phyloP scores from a whole-genome alignment of 2,888 invertebrate genomes.

The Keiferia lycopersicella region DNA sequence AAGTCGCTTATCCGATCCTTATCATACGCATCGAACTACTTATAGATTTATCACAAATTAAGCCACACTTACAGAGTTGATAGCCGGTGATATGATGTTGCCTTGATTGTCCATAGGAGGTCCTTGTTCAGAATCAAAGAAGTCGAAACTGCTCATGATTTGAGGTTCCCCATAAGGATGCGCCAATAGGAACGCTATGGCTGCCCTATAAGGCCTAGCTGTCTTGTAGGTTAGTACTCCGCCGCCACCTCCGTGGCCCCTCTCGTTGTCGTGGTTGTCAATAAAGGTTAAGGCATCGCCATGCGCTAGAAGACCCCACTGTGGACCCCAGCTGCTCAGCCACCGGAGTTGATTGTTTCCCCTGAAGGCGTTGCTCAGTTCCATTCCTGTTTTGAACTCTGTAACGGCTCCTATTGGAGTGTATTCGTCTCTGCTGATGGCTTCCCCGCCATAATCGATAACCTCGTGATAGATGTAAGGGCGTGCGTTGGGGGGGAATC shows the following conservation, averaged over 20 bases:
- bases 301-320: constrained; percentile 83
- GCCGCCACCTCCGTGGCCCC: constrained; percentile 82
- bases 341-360: constrained; percentile 81
- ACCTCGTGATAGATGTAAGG: constrained; percentile 90
- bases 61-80: constrained; percentile 74
- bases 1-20: too few species aligned
- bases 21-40: too few species aligned
- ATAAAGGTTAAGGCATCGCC: constrained; percentile 85
- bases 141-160: constrained; percentile 93
- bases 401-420: constrained; percentile 84
- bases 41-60: background rate
- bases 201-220: constrained; percentile 85
- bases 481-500: constrained; percentile 82
- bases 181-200: constrained; percentile 92
- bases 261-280: constrained; percentile 92
- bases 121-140: constrained; percentile 82
- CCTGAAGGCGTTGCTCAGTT: constrained; percentile 66
- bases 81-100: constrained; percentile 83
- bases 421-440: constrained; percentile 76
- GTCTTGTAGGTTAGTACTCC: constrained; percentile 84
- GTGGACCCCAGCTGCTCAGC: constrained; percentile 82
- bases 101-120: constrained; percentile 84
- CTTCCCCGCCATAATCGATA: constrained; percentile 84
- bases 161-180: constrained; percentile 90
- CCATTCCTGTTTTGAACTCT: constrained; percentile 78